These are phyloP conservation scores for Platycercus adscitus DNA, from an alignment of 2,113 vertebrate genomes.

Conservation along the genomic window DNA sequence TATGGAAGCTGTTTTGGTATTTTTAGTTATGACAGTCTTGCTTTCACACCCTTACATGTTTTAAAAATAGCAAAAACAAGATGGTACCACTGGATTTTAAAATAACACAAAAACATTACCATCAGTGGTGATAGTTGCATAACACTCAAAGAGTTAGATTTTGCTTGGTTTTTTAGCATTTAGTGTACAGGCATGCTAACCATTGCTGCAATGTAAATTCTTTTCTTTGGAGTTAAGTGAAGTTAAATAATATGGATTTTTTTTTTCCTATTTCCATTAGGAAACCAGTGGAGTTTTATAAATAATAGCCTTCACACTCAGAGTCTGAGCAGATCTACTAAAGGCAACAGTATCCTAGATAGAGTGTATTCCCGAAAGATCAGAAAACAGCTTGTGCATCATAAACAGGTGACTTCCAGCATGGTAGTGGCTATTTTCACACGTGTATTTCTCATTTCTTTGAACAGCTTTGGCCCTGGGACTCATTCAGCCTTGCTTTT, in stretches of 20 bases:
- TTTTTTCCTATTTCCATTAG: constrained; percentile 61
- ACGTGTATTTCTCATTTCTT: neutral
- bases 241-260: neutral
- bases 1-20: neutral
- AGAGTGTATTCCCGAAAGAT: constrained; percentile 97
- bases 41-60: neutral
- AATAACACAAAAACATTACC: neutral
- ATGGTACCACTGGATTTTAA: neutral
- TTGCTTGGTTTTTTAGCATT: neutral
- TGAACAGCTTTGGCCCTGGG: constrained; percentile 19
- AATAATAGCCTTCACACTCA: constrained; percentile 98
- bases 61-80: neutral
- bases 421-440: neutral
- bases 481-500: constrained; percentile 51
- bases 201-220: neutral
- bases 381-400: constrained; percentile 97
- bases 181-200: neutral
- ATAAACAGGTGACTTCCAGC: constrained; percentile 93
- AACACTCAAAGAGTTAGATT: neutral
- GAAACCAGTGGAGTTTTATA: constrained; percentile 99
- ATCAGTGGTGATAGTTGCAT: neutral
- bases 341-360: constrained; percentile 95
- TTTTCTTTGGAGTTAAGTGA: neutral
- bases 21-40: neutral
- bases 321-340: constrained; percentile 87